Conservation (phyloP, 2,113 vertebrate genomes). For the Ancistrus triradiatus region DNA sequence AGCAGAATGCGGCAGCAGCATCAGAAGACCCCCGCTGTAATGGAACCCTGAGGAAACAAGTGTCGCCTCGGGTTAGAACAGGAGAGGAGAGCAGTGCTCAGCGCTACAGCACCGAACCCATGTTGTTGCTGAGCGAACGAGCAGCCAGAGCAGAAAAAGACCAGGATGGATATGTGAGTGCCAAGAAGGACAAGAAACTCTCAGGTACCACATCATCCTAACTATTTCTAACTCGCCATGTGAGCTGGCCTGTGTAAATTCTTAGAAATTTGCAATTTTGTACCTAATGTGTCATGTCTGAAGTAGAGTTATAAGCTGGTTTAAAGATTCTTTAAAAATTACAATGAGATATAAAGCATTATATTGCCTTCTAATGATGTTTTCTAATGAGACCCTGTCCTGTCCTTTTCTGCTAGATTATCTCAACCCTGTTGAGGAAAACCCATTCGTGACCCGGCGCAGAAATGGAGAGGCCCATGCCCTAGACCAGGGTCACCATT, state of each 20-base stretch:
- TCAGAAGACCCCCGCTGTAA: constrained; percentile 85
- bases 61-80: constrained; percentile 64
- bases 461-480: constrained; percentile 88
- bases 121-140: constrained; percentile 77
- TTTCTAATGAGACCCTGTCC: not conserved
- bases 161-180: constrained; percentile 83
- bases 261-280: too few species aligned
- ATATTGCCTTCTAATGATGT: too few species aligned
- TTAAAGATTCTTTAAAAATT: too few species aligned
- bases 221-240: not conserved
- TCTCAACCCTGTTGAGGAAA: constrained; percentile 91
- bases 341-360: too few species aligned
- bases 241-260: too few species aligned
- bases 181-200: constrained; percentile 82
- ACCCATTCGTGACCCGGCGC: constrained; percentile 88
- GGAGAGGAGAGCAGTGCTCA: constrained; percentile 84
- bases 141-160: constrained; percentile 76
- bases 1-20: constrained; percentile 58
- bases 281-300: too few species aligned
- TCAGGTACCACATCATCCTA: constrained; percentile 71
- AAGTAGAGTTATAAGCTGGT: too few species aligned
- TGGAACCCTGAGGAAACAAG: constrained; percentile 85
- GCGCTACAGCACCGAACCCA: constrained; percentile 95
- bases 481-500: constrained; percentile 83
- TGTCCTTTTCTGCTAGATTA: constrained; percentile 67